Base-by-base conservation (phyloP, 2,113 vertebrate genomes). In the Atrichornis clamosus region DNA sequence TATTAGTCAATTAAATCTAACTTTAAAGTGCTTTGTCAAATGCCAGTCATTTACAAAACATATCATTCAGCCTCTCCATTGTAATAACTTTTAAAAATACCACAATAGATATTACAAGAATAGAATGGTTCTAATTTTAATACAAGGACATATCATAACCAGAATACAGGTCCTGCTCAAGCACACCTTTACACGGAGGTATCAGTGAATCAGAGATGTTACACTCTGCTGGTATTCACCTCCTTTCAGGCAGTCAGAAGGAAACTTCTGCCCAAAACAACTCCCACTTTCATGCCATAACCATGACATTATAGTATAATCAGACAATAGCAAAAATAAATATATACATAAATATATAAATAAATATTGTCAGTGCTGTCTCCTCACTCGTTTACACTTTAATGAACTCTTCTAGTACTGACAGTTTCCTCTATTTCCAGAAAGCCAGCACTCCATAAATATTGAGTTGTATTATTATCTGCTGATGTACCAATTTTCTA, bases 371-470 rank as follows among this genome's bases (percentile, higher is more conserved):
- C 79, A 67, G 72, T 46, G 56, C 69, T 60, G 92, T 68, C 79
- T 94, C 47, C 52, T 90, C 44, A 15, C 44, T 73, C 96, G 73
- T 95, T 96, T 96, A 96, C 60, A 96, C 96, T 97, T 92, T 92
- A 92, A 81, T 89, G 83, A 96, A 93, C 73, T 83, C 83, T 41
- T 81, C 52, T 68, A 68, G 64, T 75, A 94, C 90, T 86, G 92
- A 92, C 83, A 80, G 79, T 90, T 93, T 96, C 72, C 64, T 95
- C 75, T 56, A 68, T 81, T 88, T 92, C 76, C 88, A 95, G 68
- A 90, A 81, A 90, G 80, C 64, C 95, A 94, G 79, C 96, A 96
- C 96, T 96, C 94, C 91, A 96, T 97, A 96, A 97, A 97, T 97
- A 97, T 3, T 65, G 86, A 87, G 67, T 84, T 94, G 91, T 65